Conservation (phyloP, 2,113 vertebrate genomes). For the Eulemur macaco region DNA sequence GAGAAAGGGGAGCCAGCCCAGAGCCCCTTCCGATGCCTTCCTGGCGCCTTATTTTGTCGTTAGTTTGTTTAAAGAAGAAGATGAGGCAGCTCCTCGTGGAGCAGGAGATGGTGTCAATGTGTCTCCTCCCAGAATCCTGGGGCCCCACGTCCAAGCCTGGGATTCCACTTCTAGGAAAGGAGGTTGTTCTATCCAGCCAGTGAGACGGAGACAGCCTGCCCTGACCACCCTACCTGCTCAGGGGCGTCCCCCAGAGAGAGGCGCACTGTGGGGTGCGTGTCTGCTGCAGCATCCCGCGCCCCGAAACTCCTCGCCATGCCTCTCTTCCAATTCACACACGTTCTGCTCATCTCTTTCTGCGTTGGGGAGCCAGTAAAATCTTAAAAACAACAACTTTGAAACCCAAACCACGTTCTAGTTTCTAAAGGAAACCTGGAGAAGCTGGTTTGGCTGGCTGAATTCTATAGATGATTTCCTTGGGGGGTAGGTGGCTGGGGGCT, state of each 20-base stretch:
- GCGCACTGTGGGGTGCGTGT: slow-evolving; percentile 19
- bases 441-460: background rate
- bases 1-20: slow-evolving; percentile 61
- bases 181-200: background rate
- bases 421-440: background rate
- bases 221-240: background rate
- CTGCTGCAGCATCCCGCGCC: background rate
- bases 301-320: background rate
- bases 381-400: background rate
- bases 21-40: slow-evolving; percentile 37
- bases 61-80: background rate
- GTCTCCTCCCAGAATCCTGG: background rate
- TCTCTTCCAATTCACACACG: background rate
- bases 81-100: too few relatives aligned
- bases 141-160: too few relatives aligned
- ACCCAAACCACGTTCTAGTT: background rate
- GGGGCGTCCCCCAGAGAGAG: background rate
- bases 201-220: background rate
- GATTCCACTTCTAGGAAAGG: background rate
- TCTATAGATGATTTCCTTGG: background rate
- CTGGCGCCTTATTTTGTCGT: rapidly evolving
- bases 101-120: rapidly evolving
- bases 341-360: background rate
- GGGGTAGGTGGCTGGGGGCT: too few relatives aligned
- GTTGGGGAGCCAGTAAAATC: background rate